Conservation (phyloP, 2,888 invertebrate genomes). For the Harpalus rubripes region DNA sequence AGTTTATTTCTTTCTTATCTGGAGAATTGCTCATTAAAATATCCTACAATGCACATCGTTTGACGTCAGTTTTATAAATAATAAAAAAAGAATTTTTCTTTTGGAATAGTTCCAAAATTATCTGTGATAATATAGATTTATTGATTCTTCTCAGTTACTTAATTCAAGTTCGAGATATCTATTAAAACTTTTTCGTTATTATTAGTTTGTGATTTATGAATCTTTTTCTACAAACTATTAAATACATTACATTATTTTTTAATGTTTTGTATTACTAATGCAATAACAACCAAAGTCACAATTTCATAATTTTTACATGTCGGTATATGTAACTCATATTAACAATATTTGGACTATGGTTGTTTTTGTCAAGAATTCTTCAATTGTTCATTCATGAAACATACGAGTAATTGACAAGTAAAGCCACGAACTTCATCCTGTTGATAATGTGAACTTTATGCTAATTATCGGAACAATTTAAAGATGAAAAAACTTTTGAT, state of each 20-base stretch:
- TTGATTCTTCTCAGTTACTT: constrained; percentile 9
- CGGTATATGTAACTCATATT: too few relatives aligned
- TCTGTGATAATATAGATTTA: constrained; percentile 20
- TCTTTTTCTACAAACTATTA: not conserved
- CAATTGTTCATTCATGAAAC: too few relatives aligned
- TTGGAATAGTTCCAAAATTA: constrained; percentile 17
- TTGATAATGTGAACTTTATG: not conserved
- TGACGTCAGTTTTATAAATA: not conserved
- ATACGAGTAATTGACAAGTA: too few relatives aligned
- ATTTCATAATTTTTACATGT: too few relatives aligned
- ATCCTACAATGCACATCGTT: not conserved
- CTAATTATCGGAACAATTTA: constrained; percentile 27
- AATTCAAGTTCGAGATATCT: constrained; percentile 9
- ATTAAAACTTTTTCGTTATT: not conserved
- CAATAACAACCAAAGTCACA: too few relatives aligned
- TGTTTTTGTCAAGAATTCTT: too few relatives aligned
- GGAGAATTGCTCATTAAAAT: not conserved
- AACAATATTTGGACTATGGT: too few relatives aligned
- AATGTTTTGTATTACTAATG: too few relatives aligned
- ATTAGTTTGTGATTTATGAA: not conserved
- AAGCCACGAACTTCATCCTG: too few relatives aligned
- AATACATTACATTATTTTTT: not conserved
- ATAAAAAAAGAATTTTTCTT: not conserved
- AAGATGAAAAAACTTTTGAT: constrained; percentile 48
- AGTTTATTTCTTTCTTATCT: not conserved